phyloP scores from a whole-genome alignment of 2,888 invertebrate genomes.

The Plutella xylostella region DNA sequence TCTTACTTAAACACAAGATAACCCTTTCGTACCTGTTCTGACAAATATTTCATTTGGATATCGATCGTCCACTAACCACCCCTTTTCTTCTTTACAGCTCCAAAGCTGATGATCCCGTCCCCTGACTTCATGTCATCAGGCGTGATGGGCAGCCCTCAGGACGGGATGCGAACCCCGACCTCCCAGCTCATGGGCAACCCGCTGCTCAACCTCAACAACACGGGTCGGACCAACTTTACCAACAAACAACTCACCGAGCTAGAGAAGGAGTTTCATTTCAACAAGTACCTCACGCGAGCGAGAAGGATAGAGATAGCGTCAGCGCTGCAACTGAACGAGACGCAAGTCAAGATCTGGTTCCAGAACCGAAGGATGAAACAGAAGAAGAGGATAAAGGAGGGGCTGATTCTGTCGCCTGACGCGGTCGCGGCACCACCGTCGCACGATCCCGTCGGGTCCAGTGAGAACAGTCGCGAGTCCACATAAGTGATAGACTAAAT shows the following conservation, averaged over 20 bases:
- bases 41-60: no score
- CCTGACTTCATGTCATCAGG: slow-evolving; percentile 61
- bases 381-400: slow-evolving; percentile 96
- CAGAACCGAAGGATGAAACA: slow-evolving; percentile 99
- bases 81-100: slow-evolving; percentile 58
- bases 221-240: slow-evolving; percentile 98
- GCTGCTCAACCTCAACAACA: slow-evolving; percentile 76
- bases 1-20: no score
- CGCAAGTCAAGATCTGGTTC: slow-evolving; percentile 98
- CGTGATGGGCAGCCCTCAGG: slow-evolving; percentile 60
- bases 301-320: slow-evolving; percentile 98
- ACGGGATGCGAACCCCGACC: slow-evolving; percentile 61
- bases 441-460: slow-evolving; percentile 61
- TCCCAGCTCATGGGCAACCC: slow-evolving; percentile 58
- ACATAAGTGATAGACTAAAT: no score
- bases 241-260: slow-evolving; percentile 99
- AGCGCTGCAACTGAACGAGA: slow-evolving; percentile 95
- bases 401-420: slow-evolving; percentile 73
- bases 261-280: slow-evolving; percentile 99
- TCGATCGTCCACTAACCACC: neutral
- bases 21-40: no score
- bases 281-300: slow-evolving; percentile 97
- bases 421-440: slow-evolving; percentile 59
- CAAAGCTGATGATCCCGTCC: slow-evolving; percentile 73
- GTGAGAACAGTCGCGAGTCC: slow-evolving; percentile 81